These are phyloP conservation scores for Carassius auratus DNA, from an alignment of 2,113 vertebrate genomes.

Conservation along the genomic window DNA sequence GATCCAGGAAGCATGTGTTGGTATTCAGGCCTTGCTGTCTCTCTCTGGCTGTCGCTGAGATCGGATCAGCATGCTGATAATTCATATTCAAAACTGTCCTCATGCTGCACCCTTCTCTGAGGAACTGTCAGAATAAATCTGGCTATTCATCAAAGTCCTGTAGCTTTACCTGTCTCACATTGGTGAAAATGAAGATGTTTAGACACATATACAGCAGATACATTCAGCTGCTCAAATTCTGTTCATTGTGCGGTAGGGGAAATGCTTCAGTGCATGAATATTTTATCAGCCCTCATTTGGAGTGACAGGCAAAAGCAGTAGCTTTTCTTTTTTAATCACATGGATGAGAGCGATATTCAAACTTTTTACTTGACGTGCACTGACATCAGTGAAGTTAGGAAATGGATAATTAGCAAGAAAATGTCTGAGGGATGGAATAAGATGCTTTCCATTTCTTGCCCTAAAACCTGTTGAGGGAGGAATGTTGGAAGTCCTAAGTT, in stretches of 20 bases:
- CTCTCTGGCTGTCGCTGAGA: constrained; percentile 31
- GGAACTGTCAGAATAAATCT: constrained; percentile 8
- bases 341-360: background rate
- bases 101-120: constrained; percentile 1
- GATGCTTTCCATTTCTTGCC: constrained; percentile 15
- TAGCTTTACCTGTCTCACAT: background rate
- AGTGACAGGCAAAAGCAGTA: background rate
- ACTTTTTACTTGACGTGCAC: background rate
- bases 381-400: background rate
- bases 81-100: constrained; percentile 20
- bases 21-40: too few species aligned
- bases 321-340: constrained; percentile 9
- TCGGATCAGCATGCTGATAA: constrained; percentile 17
- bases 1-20: too few species aligned
- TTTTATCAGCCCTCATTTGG: constrained; percentile 43
- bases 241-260: background rate
- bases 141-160: constrained; percentile 22
- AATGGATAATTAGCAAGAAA: too few species aligned
- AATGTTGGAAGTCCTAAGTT: background rate
- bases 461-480: background rate
- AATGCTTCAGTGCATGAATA: background rate
- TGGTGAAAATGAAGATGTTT: constrained; percentile 4
- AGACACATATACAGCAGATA: background rate
- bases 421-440: too few species aligned
- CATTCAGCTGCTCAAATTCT: background rate